Evolutionary conservation across 2,113 vertebrate genomes (phyloP), one percentile per base, ranked within the genome.

Genomic region (Channa maculata): DNA sequence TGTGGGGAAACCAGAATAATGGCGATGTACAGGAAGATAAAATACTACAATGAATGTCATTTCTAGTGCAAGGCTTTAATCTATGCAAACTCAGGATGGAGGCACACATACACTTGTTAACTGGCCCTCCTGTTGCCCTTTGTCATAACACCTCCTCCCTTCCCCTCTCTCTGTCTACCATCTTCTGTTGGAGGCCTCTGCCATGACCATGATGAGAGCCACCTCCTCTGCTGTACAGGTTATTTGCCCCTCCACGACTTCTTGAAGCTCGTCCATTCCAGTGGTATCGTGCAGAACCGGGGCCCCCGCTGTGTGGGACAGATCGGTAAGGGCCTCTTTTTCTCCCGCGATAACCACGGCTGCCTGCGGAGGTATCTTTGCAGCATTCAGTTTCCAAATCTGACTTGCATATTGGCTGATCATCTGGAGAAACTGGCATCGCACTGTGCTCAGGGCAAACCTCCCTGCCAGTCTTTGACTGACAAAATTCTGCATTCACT

Each of bases 101-200:
- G 87, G 83, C 80, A 71, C 88, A 78, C 55, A 4, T 5, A 49
- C 52, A 3, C 48, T 44, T 73, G 63, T 81, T 89, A 70, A 49
- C 41, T 36, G 59, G 74, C 80, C 87, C 89, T 90, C 88, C 87
- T 65, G 76, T 75, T 38, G 77, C 85, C 86, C 84, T 90, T 83
- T 89, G 92, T 94, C 92, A 94, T 90, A 93, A 91, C 74, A 92
- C 89, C 73, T 88, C 92, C 53, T 92, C 92, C 15, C 81, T 73
- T 5, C 65, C 86, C 5, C 81, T 76, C 10, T 86, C 90, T 8
- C 71, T 67, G 58, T 92, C 92, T 69, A 74, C 78, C 63, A 80
- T 84, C 67, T 61, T 86, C 46, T 90, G 91, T 6, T 88, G 83
- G 62, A 80, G 71, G n/a, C 82, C 88, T 38, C 91, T 80, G 48